These are phyloP conservation scores for Drosophila sp. DNA, from an alignment of 1,140 invertebrate species.

Conservation along the genomic window DNA sequence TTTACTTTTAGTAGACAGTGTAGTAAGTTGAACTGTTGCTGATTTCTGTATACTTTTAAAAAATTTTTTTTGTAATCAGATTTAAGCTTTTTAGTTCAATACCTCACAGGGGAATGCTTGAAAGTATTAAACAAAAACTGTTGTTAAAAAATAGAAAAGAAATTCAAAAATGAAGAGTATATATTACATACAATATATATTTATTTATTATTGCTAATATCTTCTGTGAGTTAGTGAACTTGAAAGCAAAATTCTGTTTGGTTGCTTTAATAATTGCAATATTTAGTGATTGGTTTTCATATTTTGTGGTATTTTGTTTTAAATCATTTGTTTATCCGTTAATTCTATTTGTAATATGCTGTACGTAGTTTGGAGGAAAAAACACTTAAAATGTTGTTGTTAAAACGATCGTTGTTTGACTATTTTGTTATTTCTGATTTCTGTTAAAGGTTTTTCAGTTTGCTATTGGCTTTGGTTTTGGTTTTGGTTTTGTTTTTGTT, in stretches of 20 bases:
- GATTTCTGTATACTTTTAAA: slow-evolving; percentile 34
- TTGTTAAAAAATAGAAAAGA: not conserved
- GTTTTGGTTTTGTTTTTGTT: slow-evolving; percentile 34
- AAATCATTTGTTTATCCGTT: slow-evolving; percentile 60
- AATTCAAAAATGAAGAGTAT: not conserved
- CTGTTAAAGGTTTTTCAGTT: slow-evolving; percentile 12
- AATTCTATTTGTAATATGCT: slow-evolving; percentile 78
- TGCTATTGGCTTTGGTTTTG: too few species aligned
- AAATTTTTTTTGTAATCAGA: slow-evolving; percentile 26
- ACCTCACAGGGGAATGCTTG: not conserved
- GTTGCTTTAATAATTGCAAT: slow-evolving; percentile 71
- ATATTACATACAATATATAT: too few species aligned
- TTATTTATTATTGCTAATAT: not conserved
- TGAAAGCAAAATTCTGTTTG: slow-evolving; percentile 37
- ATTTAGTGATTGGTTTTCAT: slow-evolving; percentile 67
- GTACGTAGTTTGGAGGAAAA: slow-evolving; percentile 82
- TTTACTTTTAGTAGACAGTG: slow-evolving; percentile 82
- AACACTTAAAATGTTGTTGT: slow-evolving; percentile 82
- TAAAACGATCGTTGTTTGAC: slow-evolving; percentile 67
- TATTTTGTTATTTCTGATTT: slow-evolving; percentile 41
- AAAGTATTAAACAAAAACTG: not conserved
- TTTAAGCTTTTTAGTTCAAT: slow-evolving; percentile 27
- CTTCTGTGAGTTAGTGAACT: slow-evolving; percentile 30
- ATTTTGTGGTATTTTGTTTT: slow-evolving; percentile 39
- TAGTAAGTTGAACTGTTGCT: slow-evolving; percentile 76